phyloP scores from a whole-genome alignment of 2,113 vertebrate genomes.

The Pangasianodon gigas region DNA sequence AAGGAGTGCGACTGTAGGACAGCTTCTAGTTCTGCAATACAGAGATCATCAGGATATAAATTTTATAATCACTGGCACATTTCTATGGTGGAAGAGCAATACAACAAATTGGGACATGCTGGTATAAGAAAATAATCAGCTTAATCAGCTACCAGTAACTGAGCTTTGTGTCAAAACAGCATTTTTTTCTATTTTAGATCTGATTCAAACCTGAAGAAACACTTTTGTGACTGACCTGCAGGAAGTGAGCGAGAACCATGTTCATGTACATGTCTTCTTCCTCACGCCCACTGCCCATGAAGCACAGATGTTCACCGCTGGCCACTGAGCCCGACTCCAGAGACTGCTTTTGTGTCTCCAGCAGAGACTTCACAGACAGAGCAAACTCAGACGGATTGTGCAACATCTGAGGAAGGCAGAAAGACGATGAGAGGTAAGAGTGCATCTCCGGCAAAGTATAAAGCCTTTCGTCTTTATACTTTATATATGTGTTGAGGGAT shows the following conservation, averaged over 20 bases:
- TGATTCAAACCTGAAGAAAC: neutral
- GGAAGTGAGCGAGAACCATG: slow-evolving; percentile 97
- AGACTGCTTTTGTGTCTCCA: slow-evolving; percentile 97
- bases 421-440: neutral
- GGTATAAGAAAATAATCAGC: neutral
- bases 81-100: neutral
- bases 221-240: slow-evolving; percentile 80
- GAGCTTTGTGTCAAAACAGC: neutral
- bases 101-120: neutral
- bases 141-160: neutral
- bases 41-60: neutral
- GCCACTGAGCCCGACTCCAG: slow-evolving; percentile 94
- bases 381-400: slow-evolving; percentile 97
- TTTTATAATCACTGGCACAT: neutral
- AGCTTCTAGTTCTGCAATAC: neutral
- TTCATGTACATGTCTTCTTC: slow-evolving; percentile 99
- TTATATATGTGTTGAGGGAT: neutral
- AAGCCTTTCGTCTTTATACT: neutral
- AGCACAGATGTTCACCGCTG: slow-evolving; percentile 95
- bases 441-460: neutral
- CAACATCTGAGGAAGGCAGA: slow-evolving; percentile 82
- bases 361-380: slow-evolving; percentile 92
- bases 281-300: slow-evolving; percentile 98
- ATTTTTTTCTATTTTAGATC: neutral
- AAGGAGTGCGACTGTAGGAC: neutral